Conservation (phyloP, 1,140 invertebrate genomes). For the Globodera rostochiensis region DNA sequence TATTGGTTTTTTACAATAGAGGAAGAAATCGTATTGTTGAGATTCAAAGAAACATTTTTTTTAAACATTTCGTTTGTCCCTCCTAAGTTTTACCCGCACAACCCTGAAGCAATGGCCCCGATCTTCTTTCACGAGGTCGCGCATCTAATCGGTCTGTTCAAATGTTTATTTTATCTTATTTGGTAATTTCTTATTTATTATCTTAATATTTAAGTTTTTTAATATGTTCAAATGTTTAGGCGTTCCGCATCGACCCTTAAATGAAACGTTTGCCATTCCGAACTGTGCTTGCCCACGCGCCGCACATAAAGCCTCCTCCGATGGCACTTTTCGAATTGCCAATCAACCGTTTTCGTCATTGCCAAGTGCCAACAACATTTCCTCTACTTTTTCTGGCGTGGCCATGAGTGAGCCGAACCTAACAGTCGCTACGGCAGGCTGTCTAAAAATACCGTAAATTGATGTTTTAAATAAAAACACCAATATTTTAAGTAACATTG, state of each 20-base stretch:
- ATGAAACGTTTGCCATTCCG: slow-evolving; percentile 55
- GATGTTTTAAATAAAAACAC: too few species aligned
- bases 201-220: background rate
- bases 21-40: too few species aligned
- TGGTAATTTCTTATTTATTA: too few species aligned
- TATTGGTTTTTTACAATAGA: too few species aligned
- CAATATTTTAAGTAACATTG: too few species aligned
- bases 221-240: slow-evolving; percentile 54
- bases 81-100: slow-evolving; percentile 60
- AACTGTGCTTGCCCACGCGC: slow-evolving; percentile 50
- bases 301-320: background rate
- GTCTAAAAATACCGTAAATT: slow-evolving; percentile 58
- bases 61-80: too few species aligned
- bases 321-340: background rate
- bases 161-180: background rate
- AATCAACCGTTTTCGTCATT: slow-evolving; percentile 4
- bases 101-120: slow-evolving; percentile 60
- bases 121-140: slow-evolving; percentile 64
- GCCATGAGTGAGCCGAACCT: background rate
- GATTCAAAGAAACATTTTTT: too few species aligned
- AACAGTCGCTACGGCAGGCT: slow-evolving; percentile 30
- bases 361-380: background rate
- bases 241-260: slow-evolving; percentile 49
- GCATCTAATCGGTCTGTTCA: slow-evolving; percentile 43
- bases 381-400: background rate